These are phyloP conservation scores for Hystrix brachyura DNA, from an alignment of 2,113 vertebrate species.

Conservation along the genomic window DNA sequence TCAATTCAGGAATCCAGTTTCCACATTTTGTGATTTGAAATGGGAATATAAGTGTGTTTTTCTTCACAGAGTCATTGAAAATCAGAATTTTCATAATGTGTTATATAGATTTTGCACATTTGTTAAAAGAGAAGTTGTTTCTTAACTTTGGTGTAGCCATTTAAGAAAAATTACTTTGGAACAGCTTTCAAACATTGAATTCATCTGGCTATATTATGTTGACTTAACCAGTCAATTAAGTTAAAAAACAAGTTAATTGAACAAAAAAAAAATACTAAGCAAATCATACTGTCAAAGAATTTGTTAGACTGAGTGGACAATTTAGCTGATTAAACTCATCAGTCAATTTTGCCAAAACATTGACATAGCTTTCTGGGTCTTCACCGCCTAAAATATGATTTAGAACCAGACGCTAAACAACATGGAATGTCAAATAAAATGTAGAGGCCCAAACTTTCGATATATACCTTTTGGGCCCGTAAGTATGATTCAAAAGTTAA, in stretches of 20 bases:
- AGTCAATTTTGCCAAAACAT: slow-evolving; percentile 64
- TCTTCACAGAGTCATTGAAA: not conserved
- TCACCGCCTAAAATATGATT: slow-evolving; percentile 61
- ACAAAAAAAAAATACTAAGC: slow-evolving; percentile 52
- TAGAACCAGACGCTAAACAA: slow-evolving; percentile 23
- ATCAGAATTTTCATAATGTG: not conserved
- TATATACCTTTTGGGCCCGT: not conserved
- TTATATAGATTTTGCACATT: not conserved
- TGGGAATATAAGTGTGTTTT: not conserved
- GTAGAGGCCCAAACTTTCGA: not conserved
- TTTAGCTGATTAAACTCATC: slow-evolving; percentile 74
- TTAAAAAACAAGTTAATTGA: slow-evolving; percentile 58
- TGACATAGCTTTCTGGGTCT: slow-evolving; percentile 53
- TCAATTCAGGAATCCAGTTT: not conserved
- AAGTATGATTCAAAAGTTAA: slow-evolving; percentile 16
- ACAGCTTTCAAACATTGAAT: not conserved
- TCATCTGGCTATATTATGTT: slow-evolving; percentile 30
- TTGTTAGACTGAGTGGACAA: slow-evolving; percentile 67
- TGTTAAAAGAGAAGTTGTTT: not conserved
- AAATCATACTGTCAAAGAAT: slow-evolving; percentile 42
- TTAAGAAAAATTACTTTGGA: not conserved
- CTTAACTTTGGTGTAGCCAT: not conserved
- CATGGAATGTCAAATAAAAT: slow-evolving; percentile 50
- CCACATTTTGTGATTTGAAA: not conserved
- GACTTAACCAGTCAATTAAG: slow-evolving; percentile 5